phyloP scores from a whole-genome alignment of 2,888 invertebrate genomes.

The Cosmorhoe ocellata region DNA sequence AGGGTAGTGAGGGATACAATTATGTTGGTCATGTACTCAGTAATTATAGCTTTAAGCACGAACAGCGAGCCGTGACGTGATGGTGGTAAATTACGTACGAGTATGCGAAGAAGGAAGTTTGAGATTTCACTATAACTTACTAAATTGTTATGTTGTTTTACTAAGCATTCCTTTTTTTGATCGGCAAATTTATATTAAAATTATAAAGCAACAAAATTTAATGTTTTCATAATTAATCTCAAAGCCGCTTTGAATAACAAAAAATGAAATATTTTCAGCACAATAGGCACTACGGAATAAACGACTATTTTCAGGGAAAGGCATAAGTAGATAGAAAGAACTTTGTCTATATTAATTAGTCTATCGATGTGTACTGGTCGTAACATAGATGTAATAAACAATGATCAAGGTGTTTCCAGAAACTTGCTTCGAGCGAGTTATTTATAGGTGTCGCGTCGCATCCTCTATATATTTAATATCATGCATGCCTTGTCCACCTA shows the following conservation, averaged over 20 bases:
- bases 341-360: no score
- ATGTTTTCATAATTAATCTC: no score
- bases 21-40: slow-evolving; percentile 27
- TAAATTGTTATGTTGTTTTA: slow-evolving; percentile 12
- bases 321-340: neutral
- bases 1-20: slow-evolving; percentile 21
- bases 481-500: slow-evolving; percentile 7
- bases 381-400: neutral
- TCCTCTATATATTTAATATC: slow-evolving; percentile 4
- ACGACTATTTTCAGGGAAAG: neutral
- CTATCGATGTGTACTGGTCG: no score
- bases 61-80: slow-evolving; percentile 42
- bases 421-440: slow-evolving; percentile 8
- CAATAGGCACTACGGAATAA: no score
- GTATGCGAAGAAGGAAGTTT: slow-evolving; percentile 30
- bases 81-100: slow-evolving; percentile 39
- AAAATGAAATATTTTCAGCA: no score
- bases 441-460: slow-evolving; percentile 18
- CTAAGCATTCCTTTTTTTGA: slow-evolving; percentile 3
- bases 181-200: neutral
- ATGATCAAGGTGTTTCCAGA: slow-evolving; percentile 5
- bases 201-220: no score
- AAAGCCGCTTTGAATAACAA: no score
- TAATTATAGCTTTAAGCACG: slow-evolving; percentile 40
- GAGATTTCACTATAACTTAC: slow-evolving; percentile 21